Conservation (phyloP, 2,888 invertebrate genomes). For the Tubulanus polymorphus region DNA sequence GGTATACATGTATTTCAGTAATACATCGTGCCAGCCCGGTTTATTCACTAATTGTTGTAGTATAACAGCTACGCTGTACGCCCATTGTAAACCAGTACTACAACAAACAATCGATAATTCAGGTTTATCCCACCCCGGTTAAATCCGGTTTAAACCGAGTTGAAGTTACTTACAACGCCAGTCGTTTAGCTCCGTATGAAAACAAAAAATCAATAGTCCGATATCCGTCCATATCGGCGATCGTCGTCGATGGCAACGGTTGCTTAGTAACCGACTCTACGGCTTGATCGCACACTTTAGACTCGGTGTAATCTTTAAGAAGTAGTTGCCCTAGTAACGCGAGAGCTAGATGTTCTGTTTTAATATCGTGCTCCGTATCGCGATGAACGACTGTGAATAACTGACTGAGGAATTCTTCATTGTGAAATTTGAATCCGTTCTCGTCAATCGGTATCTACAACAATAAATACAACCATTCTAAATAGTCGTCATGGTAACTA, state of each 20-base stretch:
- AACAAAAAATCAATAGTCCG: constrained; percentile 41
- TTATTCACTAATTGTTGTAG: constrained; percentile 38
- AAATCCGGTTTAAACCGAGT: too few species aligned
- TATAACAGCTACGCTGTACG: constrained; percentile 45
- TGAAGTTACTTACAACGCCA: constrained; percentile 32
- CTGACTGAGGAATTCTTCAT: constrained; percentile 39
- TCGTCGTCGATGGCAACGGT: not conserved
- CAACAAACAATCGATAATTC: too few species aligned
- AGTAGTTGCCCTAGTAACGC: constrained; percentile 47
- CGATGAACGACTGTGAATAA: constrained; percentile 45
- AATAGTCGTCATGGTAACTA: not conserved
- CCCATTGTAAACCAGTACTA: constrained; percentile 47
- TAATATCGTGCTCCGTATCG: constrained; percentile 44
- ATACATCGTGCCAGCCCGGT: constrained; percentile 34
- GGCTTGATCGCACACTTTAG: not conserved
- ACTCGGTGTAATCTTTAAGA: constrained; percentile 33
- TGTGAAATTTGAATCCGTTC: constrained; percentile 35
- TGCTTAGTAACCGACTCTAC: not conserved
- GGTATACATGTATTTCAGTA: constrained; percentile 41
- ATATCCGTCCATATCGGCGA: constrained; percentile 18
- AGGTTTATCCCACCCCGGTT: too few species aligned
- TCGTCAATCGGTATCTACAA: constrained; percentile 8
- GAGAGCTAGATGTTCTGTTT: constrained; percentile 47
- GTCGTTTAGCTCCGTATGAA: constrained; percentile 39
- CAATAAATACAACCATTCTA: not conserved